These are phyloP conservation scores for Notodonta dromedarius DNA, from an alignment of 2,888 invertebrate species.

Conservation along the genomic window DNA sequence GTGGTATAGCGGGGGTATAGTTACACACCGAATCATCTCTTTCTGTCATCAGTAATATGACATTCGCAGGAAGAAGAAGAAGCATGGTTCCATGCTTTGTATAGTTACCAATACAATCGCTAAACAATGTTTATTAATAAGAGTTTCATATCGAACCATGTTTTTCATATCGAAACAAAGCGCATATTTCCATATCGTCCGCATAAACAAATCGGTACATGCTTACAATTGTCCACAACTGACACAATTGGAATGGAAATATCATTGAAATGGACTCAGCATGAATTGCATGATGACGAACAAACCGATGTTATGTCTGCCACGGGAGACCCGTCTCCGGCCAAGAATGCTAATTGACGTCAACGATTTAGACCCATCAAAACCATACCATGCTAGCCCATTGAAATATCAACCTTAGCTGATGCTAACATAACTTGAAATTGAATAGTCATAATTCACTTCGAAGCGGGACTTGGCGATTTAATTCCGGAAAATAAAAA, in stretches of 20 bases:
- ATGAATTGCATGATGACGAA: slow-evolving; percentile 39
- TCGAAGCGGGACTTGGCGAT: slow-evolving; percentile 36
- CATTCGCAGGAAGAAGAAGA: too few relatives aligned
- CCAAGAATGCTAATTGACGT: slow-evolving; percentile 64
- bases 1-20: too few relatives aligned
- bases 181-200: neutral
- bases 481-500: slow-evolving; percentile 31
- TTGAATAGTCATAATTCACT: slow-evolving; percentile 17
- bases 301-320: slow-evolving; percentile 45
- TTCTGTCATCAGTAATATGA: too few relatives aligned
- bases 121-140: too few relatives aligned
- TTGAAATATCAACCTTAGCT: slow-evolving; percentile 36
- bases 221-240: slow-evolving; percentile 21
- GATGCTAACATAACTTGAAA: slow-evolving; percentile 26
- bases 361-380: slow-evolving; percentile 52
- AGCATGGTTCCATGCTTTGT: too few relatives aligned
- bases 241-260: slow-evolving; percentile 21
- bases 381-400: slow-evolving; percentile 36
- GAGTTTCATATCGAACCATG: too few relatives aligned
- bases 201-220: neutral
- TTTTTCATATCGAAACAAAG: neutral
- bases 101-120: too few relatives aligned
- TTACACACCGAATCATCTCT: too few relatives aligned
- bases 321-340: slow-evolving; percentile 46
- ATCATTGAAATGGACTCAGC: slow-evolving; percentile 18